These are phyloP conservation scores for Thermophis baileyi DNA, from an alignment of 2,113 vertebrate genomes.

Conservation along the genomic window DNA sequence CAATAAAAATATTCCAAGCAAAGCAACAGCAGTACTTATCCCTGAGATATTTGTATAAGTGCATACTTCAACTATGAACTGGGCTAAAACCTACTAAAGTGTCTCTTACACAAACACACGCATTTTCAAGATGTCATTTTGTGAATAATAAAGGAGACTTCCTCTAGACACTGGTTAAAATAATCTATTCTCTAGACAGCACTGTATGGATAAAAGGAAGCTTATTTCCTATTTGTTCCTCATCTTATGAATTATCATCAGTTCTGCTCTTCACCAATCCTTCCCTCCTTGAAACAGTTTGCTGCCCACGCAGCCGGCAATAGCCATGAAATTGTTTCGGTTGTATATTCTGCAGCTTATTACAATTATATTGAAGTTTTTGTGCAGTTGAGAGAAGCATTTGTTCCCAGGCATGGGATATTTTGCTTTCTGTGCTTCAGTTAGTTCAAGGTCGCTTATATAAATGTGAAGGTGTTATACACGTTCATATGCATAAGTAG, in stretches of 20 bases:
- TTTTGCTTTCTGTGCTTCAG: neutral
- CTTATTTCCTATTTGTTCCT: neutral
- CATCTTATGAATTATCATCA: neutral
- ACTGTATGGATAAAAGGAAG: neutral
- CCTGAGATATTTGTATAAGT: neutral
- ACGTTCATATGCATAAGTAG: no score
- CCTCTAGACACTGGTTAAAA: neutral
- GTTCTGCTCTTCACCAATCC: neutral
- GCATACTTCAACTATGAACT: neutral
- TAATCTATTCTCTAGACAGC: neutral
- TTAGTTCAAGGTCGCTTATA: neutral
- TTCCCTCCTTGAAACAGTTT: neutral
- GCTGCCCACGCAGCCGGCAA: neutral
- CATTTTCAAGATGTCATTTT: neutral
- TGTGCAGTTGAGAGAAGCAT: neutral
- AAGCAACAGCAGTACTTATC: neutral
- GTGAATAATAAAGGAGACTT: neutral
- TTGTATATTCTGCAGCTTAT: neutral
- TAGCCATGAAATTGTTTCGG: neutral
- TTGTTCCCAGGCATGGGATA: neutral
- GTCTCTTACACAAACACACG: neutral
- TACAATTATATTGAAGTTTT: neutral
- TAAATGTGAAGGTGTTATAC: neutral
- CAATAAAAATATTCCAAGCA: neutral
- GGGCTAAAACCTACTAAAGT: neutral